These are phyloP conservation scores for Trissolcus basalis DNA, from an alignment of 1,140 invertebrate genomes.

Conservation along the genomic window DNA sequence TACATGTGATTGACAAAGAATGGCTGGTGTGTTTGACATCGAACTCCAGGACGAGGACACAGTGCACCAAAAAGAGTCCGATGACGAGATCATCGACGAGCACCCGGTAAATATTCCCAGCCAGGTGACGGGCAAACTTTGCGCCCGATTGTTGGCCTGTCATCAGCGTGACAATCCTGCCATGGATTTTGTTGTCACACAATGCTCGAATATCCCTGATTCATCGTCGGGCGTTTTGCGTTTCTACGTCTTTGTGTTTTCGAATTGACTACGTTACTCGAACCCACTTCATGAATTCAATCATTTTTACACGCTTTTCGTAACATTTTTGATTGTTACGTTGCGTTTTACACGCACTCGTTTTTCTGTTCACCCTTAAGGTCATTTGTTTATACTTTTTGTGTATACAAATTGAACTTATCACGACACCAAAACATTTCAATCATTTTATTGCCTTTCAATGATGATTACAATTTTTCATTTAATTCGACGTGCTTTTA, in stretches of 20 bases:
- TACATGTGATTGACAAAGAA: constrained; percentile 75
- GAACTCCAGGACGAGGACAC: constrained; percentile 86
- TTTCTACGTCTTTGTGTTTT: neutral
- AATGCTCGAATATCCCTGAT: constrained; percentile 16
- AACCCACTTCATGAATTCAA: no score
- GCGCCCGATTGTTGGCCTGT: neutral
- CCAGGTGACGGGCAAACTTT: no score
- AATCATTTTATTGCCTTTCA: no score
- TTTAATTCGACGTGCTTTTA: no score
- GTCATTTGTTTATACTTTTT: constrained; percentile 1
- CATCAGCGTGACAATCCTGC: constrained; percentile 3
- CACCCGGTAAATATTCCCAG: constrained; percentile 86
- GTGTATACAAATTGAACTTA: no score
- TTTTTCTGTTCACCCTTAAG: no score
- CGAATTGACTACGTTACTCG: no score
- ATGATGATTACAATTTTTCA: no score
- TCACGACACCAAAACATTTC: no score
- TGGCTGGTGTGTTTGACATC: constrained; percentile 92
- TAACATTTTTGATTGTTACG: no score
- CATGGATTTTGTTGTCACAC: neutral
- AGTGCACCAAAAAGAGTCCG: constrained; percentile 82
- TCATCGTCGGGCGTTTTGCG: constrained; percentile 8
- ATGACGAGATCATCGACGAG: constrained; percentile 89
- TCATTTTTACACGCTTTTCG: no score
- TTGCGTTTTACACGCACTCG: no score